phyloP scores from a whole-genome alignment of 1,140 invertebrate species.

The Drosophila virilis region DNA sequence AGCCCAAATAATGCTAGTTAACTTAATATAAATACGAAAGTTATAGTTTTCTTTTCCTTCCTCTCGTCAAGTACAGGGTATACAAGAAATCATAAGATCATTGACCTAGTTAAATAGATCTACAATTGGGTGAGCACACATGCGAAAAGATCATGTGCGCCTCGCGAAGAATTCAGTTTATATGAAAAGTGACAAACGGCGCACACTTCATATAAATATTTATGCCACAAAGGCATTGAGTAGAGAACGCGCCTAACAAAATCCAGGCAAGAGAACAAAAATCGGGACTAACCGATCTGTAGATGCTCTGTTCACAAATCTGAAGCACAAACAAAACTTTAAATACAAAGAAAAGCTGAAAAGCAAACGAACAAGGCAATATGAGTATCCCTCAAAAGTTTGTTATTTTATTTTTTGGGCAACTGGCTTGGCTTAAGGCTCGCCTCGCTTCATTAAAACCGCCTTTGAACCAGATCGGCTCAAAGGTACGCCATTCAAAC shows the following conservation, averaged over 20 bases:
- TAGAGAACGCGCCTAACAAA: too few relatives aligned
- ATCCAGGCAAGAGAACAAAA: background rate
- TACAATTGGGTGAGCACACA: background rate
- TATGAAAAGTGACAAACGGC: conserved; percentile 2
- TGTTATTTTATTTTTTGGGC: too few relatives aligned
- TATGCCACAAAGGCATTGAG: background rate
- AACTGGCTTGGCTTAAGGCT: too few relatives aligned
- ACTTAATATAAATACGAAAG: too few relatives aligned
- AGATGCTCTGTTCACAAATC: background rate
- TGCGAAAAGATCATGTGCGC: background rate
- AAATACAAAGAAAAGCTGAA: background rate
- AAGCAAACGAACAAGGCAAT: too few relatives aligned
- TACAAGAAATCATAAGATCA: background rate
- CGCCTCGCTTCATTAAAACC: too few relatives aligned
- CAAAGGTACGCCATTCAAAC: too few relatives aligned
- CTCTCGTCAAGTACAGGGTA: background rate
- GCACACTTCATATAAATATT: conserved; percentile 15
- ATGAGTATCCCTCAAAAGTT: too few relatives aligned
- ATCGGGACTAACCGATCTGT: background rate
- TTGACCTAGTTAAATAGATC: conserved; percentile 4
- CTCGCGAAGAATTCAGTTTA: background rate
- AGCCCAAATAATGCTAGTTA: too few relatives aligned
- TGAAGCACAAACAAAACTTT: background rate
- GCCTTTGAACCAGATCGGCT: too few relatives aligned
- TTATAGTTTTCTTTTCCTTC: too few relatives aligned